These are phyloP conservation scores for Neelides sp. DNA, from an alignment of 1,140 invertebrate species.

Conservation along the genomic window DNA sequence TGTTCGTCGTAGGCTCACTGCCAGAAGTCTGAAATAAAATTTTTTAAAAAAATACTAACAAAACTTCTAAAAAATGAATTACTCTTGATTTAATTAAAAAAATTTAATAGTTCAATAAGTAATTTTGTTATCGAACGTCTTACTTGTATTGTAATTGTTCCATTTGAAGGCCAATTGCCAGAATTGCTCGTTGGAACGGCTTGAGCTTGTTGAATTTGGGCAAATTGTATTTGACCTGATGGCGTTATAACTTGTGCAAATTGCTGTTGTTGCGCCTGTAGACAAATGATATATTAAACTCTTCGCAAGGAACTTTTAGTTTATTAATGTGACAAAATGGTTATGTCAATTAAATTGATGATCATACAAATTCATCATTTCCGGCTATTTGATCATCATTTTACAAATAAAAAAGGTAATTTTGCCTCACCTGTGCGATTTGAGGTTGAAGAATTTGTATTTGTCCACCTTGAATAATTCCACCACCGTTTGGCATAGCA, in stretches of 20 bases:
- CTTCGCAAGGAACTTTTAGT: too few relatives aligned
- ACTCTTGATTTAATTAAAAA: neutral
- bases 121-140: slow-evolving; percentile 1
- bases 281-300: slow-evolving; percentile 5
- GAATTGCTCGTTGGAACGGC: slow-evolving; percentile 30
- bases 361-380: neutral
- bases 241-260: slow-evolving; percentile 74
- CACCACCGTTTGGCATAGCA: slow-evolving; percentile 38
- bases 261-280: slow-evolving; percentile 44
- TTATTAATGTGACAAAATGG: neutral
- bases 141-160: slow-evolving; percentile 30
- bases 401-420: too few relatives aligned
- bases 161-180: slow-evolving; percentile 30
- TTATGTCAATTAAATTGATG: neutral
- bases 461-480: slow-evolving; percentile 40
- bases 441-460: slow-evolving; percentile 58
- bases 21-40: slow-evolving; percentile 10
- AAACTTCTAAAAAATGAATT: neutral
- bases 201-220: slow-evolving; percentile 37
- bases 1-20: slow-evolving; percentile 15
- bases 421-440: slow-evolving; percentile 35
- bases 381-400: too few relatives aligned
- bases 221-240: slow-evolving; percentile 66
- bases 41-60: neutral
- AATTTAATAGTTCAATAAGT: neutral